A percentile compares a stretch with the other conserved stretches of the same genome.
These are phyloP conservation scores for Gymnoscopelus microlampas DNA, from an alignment of 2,797 vertebrate genomes.

Conservation along the genomic window DNA sequence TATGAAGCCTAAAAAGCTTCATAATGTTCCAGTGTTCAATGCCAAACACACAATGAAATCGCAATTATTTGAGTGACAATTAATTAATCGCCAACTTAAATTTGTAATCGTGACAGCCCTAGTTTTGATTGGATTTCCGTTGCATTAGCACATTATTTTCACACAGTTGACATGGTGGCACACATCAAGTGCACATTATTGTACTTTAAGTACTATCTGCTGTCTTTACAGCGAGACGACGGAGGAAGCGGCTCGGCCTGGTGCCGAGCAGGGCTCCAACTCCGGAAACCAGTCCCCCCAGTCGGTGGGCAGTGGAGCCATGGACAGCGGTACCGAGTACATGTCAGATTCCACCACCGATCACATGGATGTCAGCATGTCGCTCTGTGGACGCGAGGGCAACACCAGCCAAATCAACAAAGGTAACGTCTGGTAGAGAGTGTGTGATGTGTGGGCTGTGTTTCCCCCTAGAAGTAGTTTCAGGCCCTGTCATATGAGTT, in stretches of 20 bases:
- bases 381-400: conserved; percentile 89
- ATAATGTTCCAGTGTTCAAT: too few species aligned
- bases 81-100: too few species aligned
- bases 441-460: neutral
- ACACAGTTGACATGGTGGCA: too few species aligned
- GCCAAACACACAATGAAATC: too few species aligned
- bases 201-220: neutral
- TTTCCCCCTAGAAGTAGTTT: neutral
- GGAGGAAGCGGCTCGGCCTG: conserved; percentile 65
- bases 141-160: too few species aligned
- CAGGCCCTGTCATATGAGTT: too few species aligned
- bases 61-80: too few species aligned
- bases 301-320: conserved; percentile 68
- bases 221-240: conserved; percentile 72
- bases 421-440: conserved; percentile 49
- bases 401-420: conserved; percentile 85
- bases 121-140: too few species aligned
- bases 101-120: too few species aligned
- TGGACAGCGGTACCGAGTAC: conserved; percentile 76
- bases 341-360: conserved; percentile 74
- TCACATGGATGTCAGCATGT: conserved; percentile 81
- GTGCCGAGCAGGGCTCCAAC: conserved; percentile 63
- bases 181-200: too few species aligned
- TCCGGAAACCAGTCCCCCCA: conserved; percentile 78
- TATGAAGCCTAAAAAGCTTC: too few species aligned